Evolutionary conservation across 2,113 vertebrate genomes (phyloP).

Genomic region (Proterorhinus semilunaris): DNA sequence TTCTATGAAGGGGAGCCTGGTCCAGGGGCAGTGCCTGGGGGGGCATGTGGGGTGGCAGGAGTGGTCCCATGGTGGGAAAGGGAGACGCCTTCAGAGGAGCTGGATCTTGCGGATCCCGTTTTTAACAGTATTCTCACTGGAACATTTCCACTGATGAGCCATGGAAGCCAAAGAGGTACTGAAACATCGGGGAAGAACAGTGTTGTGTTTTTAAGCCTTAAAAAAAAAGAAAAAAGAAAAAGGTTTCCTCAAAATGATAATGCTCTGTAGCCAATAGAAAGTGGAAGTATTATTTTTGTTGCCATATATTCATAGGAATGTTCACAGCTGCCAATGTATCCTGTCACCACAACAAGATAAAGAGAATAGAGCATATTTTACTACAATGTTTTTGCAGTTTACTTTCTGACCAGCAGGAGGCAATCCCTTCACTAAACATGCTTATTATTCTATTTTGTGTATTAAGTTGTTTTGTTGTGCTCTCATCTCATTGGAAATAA

Average conservation of each 20-base stretch:
- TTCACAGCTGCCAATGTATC: too few species aligned
- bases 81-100: slow-evolving; percentile 82
- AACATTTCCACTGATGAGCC: slow-evolving; percentile 91
- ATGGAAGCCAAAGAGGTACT: slow-evolving; percentile 85
- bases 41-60: slow-evolving; percentile 90
- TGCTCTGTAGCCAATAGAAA: not conserved
- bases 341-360: too few species aligned
- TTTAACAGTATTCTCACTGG: slow-evolving; percentile 95
- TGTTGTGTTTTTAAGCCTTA: not conserved
- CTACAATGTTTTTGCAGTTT: slow-evolving; percentile 24
- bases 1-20: slow-evolving; percentile 92
- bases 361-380: not conserved
- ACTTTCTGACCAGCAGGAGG: slow-evolving; percentile 32
- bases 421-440: not conserved
- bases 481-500: too few species aligned
- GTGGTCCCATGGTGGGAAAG: slow-evolving; percentile 96
- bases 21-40: slow-evolving; percentile 73
- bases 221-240: not conserved
- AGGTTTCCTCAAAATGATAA: not conserved
- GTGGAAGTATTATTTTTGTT: too few species aligned
- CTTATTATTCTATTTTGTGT: too few species aligned
- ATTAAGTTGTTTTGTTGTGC: too few species aligned
- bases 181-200: not conserved
- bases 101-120: slow-evolving; percentile 87
- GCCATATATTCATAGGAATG: too few species aligned